phyloP scores from a whole-genome alignment of 2,797 vertebrate genomes.

The Ispidina picta region DNA sequence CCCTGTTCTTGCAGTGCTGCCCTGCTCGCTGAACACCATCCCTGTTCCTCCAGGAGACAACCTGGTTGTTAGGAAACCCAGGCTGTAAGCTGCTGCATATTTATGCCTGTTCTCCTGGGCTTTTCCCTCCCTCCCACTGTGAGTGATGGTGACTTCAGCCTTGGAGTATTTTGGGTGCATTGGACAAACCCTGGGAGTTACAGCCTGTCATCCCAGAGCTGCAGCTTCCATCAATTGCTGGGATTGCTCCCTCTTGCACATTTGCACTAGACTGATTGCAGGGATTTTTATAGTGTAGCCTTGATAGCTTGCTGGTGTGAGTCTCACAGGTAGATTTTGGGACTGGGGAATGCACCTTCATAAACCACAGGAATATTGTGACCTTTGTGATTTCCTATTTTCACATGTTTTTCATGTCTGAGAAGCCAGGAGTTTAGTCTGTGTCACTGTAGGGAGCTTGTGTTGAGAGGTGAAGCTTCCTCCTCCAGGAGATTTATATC shows the following conservation, averaged over 20 bases:
- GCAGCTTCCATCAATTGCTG: neutral
- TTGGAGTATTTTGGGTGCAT: neutral
- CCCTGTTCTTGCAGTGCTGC: neutral
- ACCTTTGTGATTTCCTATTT: neutral
- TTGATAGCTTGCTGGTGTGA: neutral
- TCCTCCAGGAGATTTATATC: neutral
- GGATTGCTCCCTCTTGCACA: neutral
- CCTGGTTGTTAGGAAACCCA: neutral
- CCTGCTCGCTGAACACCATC: neutral
- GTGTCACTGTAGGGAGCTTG: neutral
- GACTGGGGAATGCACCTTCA: neutral
- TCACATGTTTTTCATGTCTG: neutral
- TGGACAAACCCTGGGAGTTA: constrained; percentile 5
- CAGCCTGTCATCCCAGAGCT: neutral
- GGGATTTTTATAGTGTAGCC: neutral
- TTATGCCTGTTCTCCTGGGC: neutral
- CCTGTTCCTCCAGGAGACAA: accelerated
- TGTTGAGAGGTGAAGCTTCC: neutral
- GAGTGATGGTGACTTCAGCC: neutral
- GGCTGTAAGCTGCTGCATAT: neutral
- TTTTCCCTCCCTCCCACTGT: neutral
- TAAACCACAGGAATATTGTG: neutral
- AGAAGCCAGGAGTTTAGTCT: neutral
- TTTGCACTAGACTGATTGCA: neutral
- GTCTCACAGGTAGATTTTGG: neutral